Evolutionary conservation across 2,888 invertebrate species (phyloP), one percentile per base, ranked within the genome.

Genomic region (Cheilosia grossa): DNA sequence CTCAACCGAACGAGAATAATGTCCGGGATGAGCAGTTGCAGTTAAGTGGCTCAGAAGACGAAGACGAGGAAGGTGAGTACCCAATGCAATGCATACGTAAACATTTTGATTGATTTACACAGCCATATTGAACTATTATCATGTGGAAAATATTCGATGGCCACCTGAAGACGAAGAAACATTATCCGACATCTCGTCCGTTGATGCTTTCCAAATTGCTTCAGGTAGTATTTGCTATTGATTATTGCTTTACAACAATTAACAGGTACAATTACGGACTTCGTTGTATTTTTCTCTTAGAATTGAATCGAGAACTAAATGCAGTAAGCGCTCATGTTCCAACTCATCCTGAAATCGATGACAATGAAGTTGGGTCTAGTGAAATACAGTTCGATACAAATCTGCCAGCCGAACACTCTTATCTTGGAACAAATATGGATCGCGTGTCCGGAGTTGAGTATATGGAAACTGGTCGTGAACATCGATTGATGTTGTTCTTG

Each of bases 381-480:
- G 87, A 88, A 19, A 88, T 90, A 53, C 88, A 88, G 6, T 93
- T 93, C 79, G 94, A 94, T 87, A 92, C 93, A 9, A 93, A 93
- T 83, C 88, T 94, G 58, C 93, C 94, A 15, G 92, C 93, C 2
- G 92, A 93, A 75, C 94, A 94, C 89, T 93, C 93, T 13, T 92
- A 92, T 86, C 88, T 92, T 40, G 92, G 92, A 1, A 73, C 87
- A 0, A 90, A 90, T 82, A 88, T 95, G 89, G 94, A 94, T 89
- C 94, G 94, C 56, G 91, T 95, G 2, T 92, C 93, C 7, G 95
- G 95, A 1, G 92, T 95, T n/a, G 94, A 94, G 40, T 92, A 95
- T 79, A 90, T 95, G 59, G 95, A 95, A 87, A 93, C 93, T 53
- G 93, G 93, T 49, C 91, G 93, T 74, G 89, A 91, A 17, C 92